Evolutionary conservation across 2,113 vertebrate genomes (phyloP), one percentile per base, ranked within the genome.

Genomic region (Perognathus longimembris): DNA sequence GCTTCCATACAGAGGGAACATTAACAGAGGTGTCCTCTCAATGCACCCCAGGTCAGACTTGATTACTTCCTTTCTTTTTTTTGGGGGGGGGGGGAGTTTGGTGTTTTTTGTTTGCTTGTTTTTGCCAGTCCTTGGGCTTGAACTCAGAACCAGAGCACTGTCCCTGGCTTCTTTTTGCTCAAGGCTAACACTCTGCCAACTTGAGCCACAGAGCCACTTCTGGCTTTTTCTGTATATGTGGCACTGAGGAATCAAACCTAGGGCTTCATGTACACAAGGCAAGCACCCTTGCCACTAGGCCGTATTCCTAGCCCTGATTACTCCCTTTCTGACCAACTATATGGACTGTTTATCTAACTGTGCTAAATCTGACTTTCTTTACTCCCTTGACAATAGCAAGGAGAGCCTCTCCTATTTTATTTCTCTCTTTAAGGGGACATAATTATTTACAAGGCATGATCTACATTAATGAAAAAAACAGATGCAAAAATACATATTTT

Each of bases 381-480:
- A 42, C 3, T 71, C 30, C 14, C 22, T 57, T 61, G 67, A 80
- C 5, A 69, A 28, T 66, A 15, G 71, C 85, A 74, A n/a, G 42
- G 54, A 90, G 34, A 73, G 71, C 32, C 8, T 9, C 34, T 38
- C 36, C 32, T 1, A 5, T 69, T 82, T 86, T 59, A 81, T 84
- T 91, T 40, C 28, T 79, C 34, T 67, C 61, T 15, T 54, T 50
- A 85, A 45, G 9, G 22, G 6, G 83, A 78, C 6, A 67, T 79
- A 67, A 59, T 45, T 45, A n/a, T 45, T 45, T 45, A 45, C 81
- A 61, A 91, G 28, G 77, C 0, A 74, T 38, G 28, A 26, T 85
- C 30, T 45, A 93, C 17, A 50, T 80, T 71, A 50, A 96, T 36
- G 12, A 85, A 81, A 84, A 70, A 79, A 20, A 88, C 26, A 6